These are phyloP conservation scores for Pogonocherus hispidulus DNA, from an alignment of 2,888 invertebrate species.

Conservation along the genomic window DNA sequence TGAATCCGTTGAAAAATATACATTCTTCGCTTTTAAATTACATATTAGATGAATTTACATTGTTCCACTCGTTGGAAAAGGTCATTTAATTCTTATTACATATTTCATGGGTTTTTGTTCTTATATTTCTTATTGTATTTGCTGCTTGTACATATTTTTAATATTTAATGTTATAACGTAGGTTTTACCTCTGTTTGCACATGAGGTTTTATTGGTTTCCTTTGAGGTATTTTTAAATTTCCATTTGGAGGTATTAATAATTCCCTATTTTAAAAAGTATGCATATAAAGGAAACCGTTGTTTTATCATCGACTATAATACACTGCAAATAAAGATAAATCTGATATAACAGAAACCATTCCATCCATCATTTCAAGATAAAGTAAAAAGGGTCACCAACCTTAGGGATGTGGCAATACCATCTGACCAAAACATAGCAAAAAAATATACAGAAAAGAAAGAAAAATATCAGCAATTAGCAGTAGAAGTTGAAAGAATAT, in stretches of 20 bases:
- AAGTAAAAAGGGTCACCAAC: no score
- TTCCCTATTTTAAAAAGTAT: background rate
- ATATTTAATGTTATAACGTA: slow-evolving; percentile 9
- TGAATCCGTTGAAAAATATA: no score
- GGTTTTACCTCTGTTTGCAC: background rate
- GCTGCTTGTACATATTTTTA: slow-evolving; percentile 17
- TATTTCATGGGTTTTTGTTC: slow-evolving; percentile 22
- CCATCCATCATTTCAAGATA: no score
- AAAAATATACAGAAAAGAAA: no score
- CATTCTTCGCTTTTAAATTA: no score
- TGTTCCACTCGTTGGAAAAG: background rate
- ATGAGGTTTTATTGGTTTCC: background rate
- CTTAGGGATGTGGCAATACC: no score
- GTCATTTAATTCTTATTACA: slow-evolving; percentile 25
- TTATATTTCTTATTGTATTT: slow-evolving; percentile 12
- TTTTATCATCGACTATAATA: no score
- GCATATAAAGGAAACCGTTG: background rate
- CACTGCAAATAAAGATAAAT: no score
- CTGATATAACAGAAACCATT: no score
- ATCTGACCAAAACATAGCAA: no score
- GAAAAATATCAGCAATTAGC: no score
- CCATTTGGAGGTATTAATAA: background rate
- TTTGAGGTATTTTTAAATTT: background rate
- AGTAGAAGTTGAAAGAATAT: no score
- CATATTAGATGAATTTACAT: slow-evolving; percentile 1